Evolutionary conservation across 2,113 vertebrate species (phyloP), one percentile per base, ranked within the genome.

Genomic region (Rissa tridactyla): DNA sequence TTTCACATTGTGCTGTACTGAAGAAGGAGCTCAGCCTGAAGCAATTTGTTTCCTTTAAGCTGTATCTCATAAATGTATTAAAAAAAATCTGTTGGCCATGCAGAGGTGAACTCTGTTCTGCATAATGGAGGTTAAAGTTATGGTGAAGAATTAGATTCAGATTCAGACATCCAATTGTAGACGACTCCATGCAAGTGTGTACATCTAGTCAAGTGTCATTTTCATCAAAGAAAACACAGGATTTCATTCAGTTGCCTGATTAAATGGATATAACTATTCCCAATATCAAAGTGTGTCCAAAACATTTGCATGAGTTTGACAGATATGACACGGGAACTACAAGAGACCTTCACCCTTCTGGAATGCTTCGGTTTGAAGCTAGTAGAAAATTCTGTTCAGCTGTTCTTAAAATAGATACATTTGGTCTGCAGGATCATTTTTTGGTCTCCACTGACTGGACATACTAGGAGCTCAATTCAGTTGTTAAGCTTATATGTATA

Each of bases 281-380:
- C 1, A 0, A 51, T 36, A 75, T 9, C 16, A 36, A 58, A 44
- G 13, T 13, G 7, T 22, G 22, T 68, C 26, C 36, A 60, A 75
- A 32, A 27, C 17, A 27, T 57, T 64, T 81, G 25, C 30, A 30
- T 42, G 20, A 5, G 34, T 47, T 88, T 79, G 55, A 40, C 15
- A 47, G 30, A 57, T 42, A n/a, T 0, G 1, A 36, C 42, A 42
- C 0, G 1, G 20, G 29, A 65, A 49, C n/a, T 61, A 32, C 15
- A 82, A 25, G n/a, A 46, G 23, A 40, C 21, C 12, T n/a, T 65
- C 6, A 49, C 3, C 25, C 8, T 68, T 75, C 38, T 68, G 32
- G 21, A 75, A 68, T 1, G 2, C 13, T n/a, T 46, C 29, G 25
- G 15, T 76, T 83, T 69, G 62, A 61, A 76, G 18, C 13, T 75